Conservation (phyloP, 64 coral and sea anemone genomes). For the Acropora yongei region DNA sequence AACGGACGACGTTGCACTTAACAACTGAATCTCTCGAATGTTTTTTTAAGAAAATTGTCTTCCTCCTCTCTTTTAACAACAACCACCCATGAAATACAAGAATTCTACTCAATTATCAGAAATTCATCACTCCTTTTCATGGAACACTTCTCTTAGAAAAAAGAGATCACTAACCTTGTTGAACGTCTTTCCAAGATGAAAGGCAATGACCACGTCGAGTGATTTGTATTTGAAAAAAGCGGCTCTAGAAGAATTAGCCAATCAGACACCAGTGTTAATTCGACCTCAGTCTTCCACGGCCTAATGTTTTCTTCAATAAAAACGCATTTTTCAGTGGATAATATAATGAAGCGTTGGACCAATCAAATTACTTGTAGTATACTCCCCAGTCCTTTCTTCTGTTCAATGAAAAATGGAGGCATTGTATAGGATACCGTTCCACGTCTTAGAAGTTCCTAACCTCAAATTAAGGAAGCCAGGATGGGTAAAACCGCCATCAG, state of each 20-base stretch:
- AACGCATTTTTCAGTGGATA: constrained; percentile 39
- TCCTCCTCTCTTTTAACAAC: background rate
- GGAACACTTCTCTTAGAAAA: background rate
- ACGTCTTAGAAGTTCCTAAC: constrained; percentile 94
- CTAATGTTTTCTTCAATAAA: background rate
- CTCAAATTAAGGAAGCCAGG: constrained; percentile 93
- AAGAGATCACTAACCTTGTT: constrained; percentile 14
- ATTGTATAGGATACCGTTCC: constrained; percentile 93
- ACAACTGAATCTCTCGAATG: too few species aligned
- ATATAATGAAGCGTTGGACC: constrained; percentile 26
- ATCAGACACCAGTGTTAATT: constrained; percentile 39
- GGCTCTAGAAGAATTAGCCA: constrained; percentile 43
- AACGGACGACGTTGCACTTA: too few species aligned
- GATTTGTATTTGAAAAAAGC: constrained; percentile 75
- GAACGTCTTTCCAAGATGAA: constrained; percentile 3
- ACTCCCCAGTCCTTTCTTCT: constrained; percentile 41
- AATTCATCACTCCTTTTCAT: background rate
- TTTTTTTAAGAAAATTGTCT: background rate
- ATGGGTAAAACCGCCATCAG: constrained; percentile 98
- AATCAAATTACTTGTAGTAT: constrained; percentile 66
- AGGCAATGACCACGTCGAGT: background rate
- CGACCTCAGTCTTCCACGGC: background rate
- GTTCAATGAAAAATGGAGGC: constrained; percentile 88
- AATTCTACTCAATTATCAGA: background rate
- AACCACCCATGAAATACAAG: background rate